Conservation (phyloP, 1,140 invertebrate genomes). For the Oryctes rhinoceros region DNA sequence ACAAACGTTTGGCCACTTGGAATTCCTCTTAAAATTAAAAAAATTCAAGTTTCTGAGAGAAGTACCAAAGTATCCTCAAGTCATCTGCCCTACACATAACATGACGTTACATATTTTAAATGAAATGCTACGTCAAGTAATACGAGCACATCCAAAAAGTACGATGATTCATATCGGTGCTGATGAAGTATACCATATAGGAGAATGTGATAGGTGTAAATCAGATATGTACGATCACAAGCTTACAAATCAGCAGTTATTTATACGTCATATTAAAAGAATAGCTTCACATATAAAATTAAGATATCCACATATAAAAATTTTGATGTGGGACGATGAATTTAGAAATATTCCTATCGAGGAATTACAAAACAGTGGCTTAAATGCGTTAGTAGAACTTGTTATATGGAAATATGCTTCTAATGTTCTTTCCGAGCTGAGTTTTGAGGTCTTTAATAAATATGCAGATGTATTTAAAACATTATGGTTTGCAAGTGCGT, state of each 20-base stretch:
- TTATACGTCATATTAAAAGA: constrained; percentile 71
- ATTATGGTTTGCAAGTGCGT: constrained; percentile 87
- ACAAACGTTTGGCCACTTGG: constrained; percentile 93
- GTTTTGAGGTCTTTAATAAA: constrained; percentile 66
- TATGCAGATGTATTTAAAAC: constrained; percentile 81
- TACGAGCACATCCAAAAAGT: constrained; percentile 65
- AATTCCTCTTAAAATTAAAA: constrained; percentile 83
- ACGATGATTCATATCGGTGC: constrained; percentile 79
- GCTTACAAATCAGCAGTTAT: constrained; percentile 63
- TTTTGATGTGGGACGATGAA: constrained; percentile 97
- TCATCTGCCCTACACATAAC: constrained; percentile 79
- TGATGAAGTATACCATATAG: constrained; percentile 82
- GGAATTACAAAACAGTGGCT: constrained; percentile 69
- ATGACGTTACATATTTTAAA: constrained; percentile 74
- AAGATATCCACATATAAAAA: constrained; percentile 69
- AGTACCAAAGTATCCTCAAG: constrained; percentile 75
- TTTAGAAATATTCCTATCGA: constrained; percentile 72
- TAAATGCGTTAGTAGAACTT: constrained; percentile 77
- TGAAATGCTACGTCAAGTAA: constrained; percentile 72
- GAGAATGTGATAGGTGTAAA: constrained; percentile 75
- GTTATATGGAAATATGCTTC: constrained; percentile 73
- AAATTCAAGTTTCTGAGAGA: constrained; percentile 80
- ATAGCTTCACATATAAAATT: constrained; percentile 69
- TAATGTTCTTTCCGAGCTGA: constrained; percentile 37
- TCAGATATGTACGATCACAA: constrained; percentile 60